A percentile compares a stretch with the other conserved stretches of the same genome.
These are phyloP conservation scores for Silurus meridionalis DNA, from an alignment of 2,113 vertebrate genomes.

Conservation along the genomic window DNA sequence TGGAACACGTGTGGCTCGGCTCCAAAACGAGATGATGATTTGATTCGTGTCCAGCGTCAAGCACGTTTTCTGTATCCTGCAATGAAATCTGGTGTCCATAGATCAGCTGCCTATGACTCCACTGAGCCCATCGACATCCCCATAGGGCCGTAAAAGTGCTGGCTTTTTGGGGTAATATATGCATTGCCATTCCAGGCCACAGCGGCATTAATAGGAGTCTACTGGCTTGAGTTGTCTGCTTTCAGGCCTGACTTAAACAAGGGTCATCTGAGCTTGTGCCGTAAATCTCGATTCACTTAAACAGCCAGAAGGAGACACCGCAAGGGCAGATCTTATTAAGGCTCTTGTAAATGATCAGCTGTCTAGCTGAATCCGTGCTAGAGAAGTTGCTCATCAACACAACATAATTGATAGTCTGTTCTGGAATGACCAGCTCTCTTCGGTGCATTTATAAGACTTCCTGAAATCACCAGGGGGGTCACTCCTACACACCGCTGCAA, in stretches of 20 bases:
- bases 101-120: slow-evolving; percentile 7
- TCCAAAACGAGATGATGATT: not conserved
- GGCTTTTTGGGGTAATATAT: slow-evolving; percentile 31
- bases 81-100: not conserved
- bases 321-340: slow-evolving; percentile 39
- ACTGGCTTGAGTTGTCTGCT: slow-evolving; percentile 26
- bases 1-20: slow-evolving; percentile 3
- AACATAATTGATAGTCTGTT: slow-evolving; percentile 45
- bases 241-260: slow-evolving; percentile 27
- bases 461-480: slow-evolving; percentile 36
- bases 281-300: slow-evolving; percentile 44
- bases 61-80: not conserved
- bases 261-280: slow-evolving; percentile 20
- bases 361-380: slow-evolving; percentile 10
- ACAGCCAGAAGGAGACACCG: slow-evolving; percentile 14
- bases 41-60: not conserved
- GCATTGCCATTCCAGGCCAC: slow-evolving; percentile 40
- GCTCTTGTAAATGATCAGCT: slow-evolving; percentile 34
- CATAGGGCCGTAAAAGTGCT: slow-evolving; percentile 27
- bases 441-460: slow-evolving; percentile 37
- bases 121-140: not conserved
- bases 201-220: slow-evolving; percentile 37
- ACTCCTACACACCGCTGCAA: slow-evolving; percentile 37
- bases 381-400: slow-evolving; percentile 27
- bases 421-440: slow-evolving; percentile 10